These are phyloP conservation scores for Andrena minutula DNA, from an alignment of 2,888 invertebrate species.

Conservation along the genomic window DNA sequence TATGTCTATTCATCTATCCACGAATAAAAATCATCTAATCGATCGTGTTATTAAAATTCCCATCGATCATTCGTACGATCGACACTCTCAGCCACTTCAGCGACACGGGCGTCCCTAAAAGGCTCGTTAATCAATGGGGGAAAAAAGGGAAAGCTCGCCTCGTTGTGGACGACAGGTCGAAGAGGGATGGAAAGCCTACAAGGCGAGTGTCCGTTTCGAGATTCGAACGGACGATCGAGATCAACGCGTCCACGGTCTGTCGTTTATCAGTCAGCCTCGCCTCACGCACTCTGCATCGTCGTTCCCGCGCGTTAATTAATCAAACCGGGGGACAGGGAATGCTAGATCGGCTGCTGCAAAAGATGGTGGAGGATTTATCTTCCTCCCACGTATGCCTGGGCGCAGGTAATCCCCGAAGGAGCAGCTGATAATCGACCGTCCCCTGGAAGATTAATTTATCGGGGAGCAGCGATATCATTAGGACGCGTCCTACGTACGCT, in stretches of 20 bases:
- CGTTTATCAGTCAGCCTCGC: slow-evolving; percentile 60
- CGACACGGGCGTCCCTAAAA: slow-evolving; percentile 36
- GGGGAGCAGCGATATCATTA: slow-evolving; percentile 44
- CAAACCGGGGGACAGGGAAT: slow-evolving; percentile 53
- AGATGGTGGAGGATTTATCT: slow-evolving; percentile 64
- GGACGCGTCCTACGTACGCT: slow-evolving; percentile 29
- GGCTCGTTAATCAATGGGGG: slow-evolving; percentile 68
- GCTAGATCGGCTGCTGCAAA: slow-evolving; percentile 27
- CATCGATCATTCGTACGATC: slow-evolving; percentile 51
- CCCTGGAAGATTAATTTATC: slow-evolving; percentile 68
- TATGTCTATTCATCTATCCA: neutral
- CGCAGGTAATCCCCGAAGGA: slow-evolving; percentile 33
- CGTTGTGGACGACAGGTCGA: slow-evolving; percentile 52
- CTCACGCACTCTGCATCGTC: slow-evolving; percentile 53
- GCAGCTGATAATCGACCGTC: slow-evolving; percentile 61
- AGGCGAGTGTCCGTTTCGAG: slow-evolving; percentile 39
- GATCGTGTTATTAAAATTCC: slow-evolving; percentile 39
- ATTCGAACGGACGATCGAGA: slow-evolving; percentile 38
- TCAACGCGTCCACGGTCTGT: slow-evolving; percentile 38
- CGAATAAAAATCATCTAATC: slow-evolving; percentile 19
- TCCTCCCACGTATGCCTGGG: slow-evolving; percentile 21
- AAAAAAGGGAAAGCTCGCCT: slow-evolving; percentile 47
- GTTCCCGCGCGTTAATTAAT: slow-evolving; percentile 65
- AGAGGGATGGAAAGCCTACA: slow-evolving; percentile 30
- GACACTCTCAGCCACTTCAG: slow-evolving; percentile 9